phyloP scores from a whole-genome alignment of 2,113 vertebrate species.

The Heterotilapia buettikoferi region DNA sequence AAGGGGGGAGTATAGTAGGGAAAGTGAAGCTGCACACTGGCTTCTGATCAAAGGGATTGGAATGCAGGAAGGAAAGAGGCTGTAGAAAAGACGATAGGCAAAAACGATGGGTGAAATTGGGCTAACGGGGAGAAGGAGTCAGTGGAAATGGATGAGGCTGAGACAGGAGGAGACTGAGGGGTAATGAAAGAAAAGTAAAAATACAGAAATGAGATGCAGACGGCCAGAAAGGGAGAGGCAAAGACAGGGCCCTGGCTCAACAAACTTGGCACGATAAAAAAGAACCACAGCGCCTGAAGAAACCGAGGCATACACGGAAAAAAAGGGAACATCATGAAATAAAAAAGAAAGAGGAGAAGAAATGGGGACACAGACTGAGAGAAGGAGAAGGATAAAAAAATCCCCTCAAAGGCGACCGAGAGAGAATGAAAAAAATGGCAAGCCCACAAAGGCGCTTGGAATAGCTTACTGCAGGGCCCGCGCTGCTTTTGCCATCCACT shows the following conservation, averaged over 20 bases:
- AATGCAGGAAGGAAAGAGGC: conserved; percentile 35
- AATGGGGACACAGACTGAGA: conserved; percentile 29
- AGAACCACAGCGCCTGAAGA: conserved; percentile 50
- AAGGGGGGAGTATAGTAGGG: conserved; percentile 18
- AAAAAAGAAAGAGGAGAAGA: conserved; percentile 22
- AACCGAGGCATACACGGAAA: conserved; percentile 8
- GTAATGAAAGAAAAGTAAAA: conserved; percentile 5
- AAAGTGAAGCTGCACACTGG: conserved; percentile 34
- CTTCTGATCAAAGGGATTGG: conserved; percentile 44
- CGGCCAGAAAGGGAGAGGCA: background rate
- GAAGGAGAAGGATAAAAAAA: conserved; percentile 35
- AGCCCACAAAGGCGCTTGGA: conserved; percentile 48
- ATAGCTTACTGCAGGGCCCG: conserved; percentile 36
- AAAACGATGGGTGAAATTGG: conserved; percentile 40
- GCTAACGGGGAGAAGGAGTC: conserved; percentile 23
- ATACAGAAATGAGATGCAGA: conserved; percentile 22
- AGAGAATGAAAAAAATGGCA: conserved; percentile 43
- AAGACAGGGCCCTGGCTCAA: conserved; percentile 23
- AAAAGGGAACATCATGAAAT: conserved; percentile 29
- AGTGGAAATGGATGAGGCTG: conserved; percentile 32
- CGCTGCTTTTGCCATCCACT: conserved; percentile 18
- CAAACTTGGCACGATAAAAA: conserved; percentile 52
- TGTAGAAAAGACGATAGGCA: conserved; percentile 17
- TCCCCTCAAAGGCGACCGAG: conserved; percentile 39
- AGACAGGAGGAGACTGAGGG: conserved; percentile 8